Base-by-base conservation (phyloP, 2,113 vertebrate species). In the Octodon degus region DNA sequence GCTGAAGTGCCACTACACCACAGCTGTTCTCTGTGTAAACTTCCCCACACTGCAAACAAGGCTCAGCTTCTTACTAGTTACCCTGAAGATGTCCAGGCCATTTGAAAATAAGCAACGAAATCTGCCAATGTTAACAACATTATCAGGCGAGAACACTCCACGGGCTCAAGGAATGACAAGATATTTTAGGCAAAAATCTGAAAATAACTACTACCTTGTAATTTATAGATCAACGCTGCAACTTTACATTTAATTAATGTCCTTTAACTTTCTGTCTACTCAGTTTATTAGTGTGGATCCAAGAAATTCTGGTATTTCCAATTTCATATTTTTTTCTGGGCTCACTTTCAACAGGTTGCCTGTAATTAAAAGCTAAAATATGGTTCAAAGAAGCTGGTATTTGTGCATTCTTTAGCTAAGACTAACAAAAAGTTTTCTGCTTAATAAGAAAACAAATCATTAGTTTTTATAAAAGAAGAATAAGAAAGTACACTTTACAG, bases 281-380 rank as follows among this genome's bases (percentile, higher is more conserved):
- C 55, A 22, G 17, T 80, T 86, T 82, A 79, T 77, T 79, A 53
- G 7, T 19, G 20, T 43, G 81, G 20, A 72, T 60, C 32, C 40
- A 79, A 96, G 62, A 86, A 85, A 87, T 77, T 80, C 16, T 34
- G 82, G 16, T 16, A 82, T n/a, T 77, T 60, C 0, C 5, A 65
- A 86, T 50, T 92, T 72, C 32, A 24, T 9, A 14, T 53, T 93
- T 89, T 84, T 37, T 24, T 9, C 32, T 0, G 13, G 40, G 7
- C 14, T 83, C 43, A 68, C 37, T 83, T 67, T 88, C 95, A 97
- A 96, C 95, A 97, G 92, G 94, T 96, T 96, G 70, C 17, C 47
- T 93, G 27, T 6, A 68, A 90, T 92, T 79, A 93, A 79, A 87
- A 87, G 60, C 60, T 88, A 62, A 96, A 89, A 43, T 22, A 65